A percentile compares a stretch with the other conserved stretches of the same genome.
These are phyloP conservation scores for Takifugu rubripes DNA, from an alignment of 2,797 vertebrate species.

Conservation along the genomic window DNA sequence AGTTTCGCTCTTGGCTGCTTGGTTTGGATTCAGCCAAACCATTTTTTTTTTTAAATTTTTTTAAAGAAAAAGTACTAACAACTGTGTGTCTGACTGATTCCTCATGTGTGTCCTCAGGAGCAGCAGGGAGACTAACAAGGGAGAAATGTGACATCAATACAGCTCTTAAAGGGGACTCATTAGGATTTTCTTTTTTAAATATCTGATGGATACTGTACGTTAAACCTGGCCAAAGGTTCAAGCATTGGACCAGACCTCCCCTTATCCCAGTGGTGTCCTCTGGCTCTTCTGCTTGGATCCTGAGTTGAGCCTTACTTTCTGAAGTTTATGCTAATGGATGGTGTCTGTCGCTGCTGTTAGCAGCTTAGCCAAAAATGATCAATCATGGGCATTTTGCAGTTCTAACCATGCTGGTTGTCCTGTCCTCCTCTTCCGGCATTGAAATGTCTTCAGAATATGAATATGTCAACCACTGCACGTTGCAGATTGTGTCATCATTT, in stretches of 20 bases:
- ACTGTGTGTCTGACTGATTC: conserved; percentile 50
- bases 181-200: neutral
- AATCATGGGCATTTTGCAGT: too few species aligned
- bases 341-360: neutral
- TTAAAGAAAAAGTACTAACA: conserved; percentile 32
- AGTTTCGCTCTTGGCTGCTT: conserved; percentile 26
- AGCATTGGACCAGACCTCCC: neutral
- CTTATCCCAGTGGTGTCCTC: neutral
- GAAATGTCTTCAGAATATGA: too few species aligned
- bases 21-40: conserved; percentile 35
- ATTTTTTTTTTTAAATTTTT: conserved; percentile 12
- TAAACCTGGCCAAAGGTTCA: neutral
- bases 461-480: too few species aligned
- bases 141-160: conserved; percentile 45
- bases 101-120: conserved; percentile 49
- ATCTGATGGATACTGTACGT: neutral
- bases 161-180: conserved; percentile 14
- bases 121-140: conserved; percentile 37
- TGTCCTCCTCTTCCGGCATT: neutral
- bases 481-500: too few species aligned
- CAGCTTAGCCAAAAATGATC: neutral
- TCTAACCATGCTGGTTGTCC: neutral
- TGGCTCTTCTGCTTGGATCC: neutral
- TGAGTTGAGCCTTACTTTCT: neutral
- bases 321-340: neutral